phyloP scores from a whole-genome alignment of 2,888 invertebrate species.

The Agriopis leucophaearia region DNA sequence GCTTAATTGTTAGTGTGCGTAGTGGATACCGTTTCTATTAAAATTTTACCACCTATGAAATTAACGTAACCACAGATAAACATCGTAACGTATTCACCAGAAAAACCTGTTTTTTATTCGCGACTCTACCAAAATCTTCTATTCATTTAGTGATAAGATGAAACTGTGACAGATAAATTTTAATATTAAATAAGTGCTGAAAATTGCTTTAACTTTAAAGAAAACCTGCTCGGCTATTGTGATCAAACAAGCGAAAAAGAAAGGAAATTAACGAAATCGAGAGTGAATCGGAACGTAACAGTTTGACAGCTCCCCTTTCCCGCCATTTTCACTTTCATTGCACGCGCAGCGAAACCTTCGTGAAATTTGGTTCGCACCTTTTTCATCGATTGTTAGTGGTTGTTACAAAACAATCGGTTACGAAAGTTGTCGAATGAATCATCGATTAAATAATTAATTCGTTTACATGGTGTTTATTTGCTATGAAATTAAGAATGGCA shows the following conservation, averaged over 20 bases:
- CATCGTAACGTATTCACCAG: too few species aligned
- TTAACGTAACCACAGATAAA: too few species aligned
- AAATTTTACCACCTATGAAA: too few species aligned
- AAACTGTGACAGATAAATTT: not conserved
- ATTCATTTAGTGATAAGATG: not conserved
- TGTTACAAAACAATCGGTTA: slow-evolving; percentile 41
- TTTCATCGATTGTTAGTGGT: slow-evolving; percentile 30
- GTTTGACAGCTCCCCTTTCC: slow-evolving; percentile 63
- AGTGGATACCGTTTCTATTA: not conserved
- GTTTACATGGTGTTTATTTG: slow-evolving; percentile 11
- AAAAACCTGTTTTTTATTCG: too few species aligned
- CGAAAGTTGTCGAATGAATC: slow-evolving; percentile 40
- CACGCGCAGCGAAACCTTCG: slow-evolving; percentile 52
- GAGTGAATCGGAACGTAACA: slow-evolving; percentile 60
- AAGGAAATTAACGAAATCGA: slow-evolving; percentile 51
- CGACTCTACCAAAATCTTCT: not conserved
- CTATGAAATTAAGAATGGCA: slow-evolving; percentile 17
- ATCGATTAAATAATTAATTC: slow-evolving; percentile 34
- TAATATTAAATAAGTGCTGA: too few species aligned
- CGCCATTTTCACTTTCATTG: slow-evolving; percentile 69
- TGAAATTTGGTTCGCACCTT: slow-evolving; percentile 53
- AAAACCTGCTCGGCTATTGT: too few species aligned
- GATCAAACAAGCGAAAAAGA: not conserved
- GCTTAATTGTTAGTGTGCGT: slow-evolving; percentile 1
- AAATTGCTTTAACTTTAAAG: too few species aligned